phyloP scores from a whole-genome alignment of 1,140 invertebrate species.

The Microvelia longipes region DNA sequence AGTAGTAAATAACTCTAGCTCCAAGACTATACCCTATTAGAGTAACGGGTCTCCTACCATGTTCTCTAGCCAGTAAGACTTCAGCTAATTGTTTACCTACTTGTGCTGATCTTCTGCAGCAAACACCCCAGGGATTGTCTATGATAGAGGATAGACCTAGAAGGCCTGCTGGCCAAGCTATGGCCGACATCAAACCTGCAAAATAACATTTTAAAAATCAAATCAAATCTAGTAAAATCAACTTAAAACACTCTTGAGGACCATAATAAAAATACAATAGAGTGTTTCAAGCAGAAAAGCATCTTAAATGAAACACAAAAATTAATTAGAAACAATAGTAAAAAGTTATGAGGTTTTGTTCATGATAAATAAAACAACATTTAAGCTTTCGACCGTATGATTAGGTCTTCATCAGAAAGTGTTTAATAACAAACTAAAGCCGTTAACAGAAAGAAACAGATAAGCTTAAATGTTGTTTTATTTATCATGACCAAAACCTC shows the following conservation, averaged over 20 bases:
- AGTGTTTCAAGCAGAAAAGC: neutral
- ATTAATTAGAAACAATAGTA: neutral
- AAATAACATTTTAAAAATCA: constrained; percentile 12
- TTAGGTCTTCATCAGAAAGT: too few species aligned
- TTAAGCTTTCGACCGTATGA: too few species aligned
- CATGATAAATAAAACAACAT: neutral
- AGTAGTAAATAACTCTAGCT: constrained; percentile 56
- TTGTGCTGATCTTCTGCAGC: constrained; percentile 44
- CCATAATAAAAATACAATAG: neutral
- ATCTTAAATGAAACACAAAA: neutral
- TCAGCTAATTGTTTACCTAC: constrained; percentile 53
- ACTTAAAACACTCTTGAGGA: neutral
- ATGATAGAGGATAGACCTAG: constrained; percentile 46
- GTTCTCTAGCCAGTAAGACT: constrained; percentile 43
- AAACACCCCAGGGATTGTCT: constrained; percentile 63
- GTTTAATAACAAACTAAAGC: too few species aligned
- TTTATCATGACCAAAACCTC: too few species aligned
- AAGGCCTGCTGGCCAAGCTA: constrained; percentile 52
- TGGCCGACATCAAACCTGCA: constrained; percentile 44
- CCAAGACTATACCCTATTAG: constrained; percentile 57
- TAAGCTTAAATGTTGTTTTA: too few species aligned
- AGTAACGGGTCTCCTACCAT: constrained; percentile 54
- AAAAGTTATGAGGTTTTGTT: neutral
- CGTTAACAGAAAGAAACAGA: too few species aligned
- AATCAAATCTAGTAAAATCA: constrained; percentile 2